These are phyloP conservation scores for Philhelius pedissequus DNA, from an alignment of 2,888 invertebrate genomes.

Conservation along the genomic window DNA sequence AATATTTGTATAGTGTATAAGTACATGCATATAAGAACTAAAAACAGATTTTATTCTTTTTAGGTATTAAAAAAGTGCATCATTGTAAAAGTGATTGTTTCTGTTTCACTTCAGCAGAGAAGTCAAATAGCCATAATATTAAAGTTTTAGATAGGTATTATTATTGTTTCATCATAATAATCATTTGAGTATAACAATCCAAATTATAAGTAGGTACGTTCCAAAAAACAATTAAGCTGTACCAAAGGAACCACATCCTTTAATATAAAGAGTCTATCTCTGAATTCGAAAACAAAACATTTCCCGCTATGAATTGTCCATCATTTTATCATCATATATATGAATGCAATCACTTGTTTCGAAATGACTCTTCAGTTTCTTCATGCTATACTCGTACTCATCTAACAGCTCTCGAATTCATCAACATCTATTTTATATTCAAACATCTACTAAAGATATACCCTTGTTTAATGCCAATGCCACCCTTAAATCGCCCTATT, in stretches of 20 bases:
- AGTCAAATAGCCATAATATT: no score
- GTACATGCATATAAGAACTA: no score
- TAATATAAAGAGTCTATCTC: conserved; percentile 22
- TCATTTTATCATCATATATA: conserved; percentile 52
- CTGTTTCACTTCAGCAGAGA: no score
- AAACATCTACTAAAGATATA: not conserved
- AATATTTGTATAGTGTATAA: no score
- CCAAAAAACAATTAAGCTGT: conserved; percentile 16
- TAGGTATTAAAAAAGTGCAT: no score
- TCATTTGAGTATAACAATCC: not conserved
- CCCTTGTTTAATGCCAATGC: not conserved
- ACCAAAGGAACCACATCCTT: not conserved
- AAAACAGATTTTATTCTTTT: no score
- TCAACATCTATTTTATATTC: conserved; percentile 9
- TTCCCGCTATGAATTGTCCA: conserved; percentile 21
- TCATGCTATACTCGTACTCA: conserved; percentile 8
- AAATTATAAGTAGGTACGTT: not conserved
- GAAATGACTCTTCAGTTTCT: conserved; percentile 25
- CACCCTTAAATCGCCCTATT: conserved; percentile 18
- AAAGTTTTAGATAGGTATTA: no score
- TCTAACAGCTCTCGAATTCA: conserved; percentile 19
- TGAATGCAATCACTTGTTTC: conserved; percentile 60
- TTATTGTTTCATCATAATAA: not conserved
- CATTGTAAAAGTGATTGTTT: no score
- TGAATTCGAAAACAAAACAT: conserved; percentile 47